These are phyloP conservation scores for Rhizoglyphus robini DNA, from an alignment of 1,140 invertebrate species.

Conservation along the genomic window DNA sequence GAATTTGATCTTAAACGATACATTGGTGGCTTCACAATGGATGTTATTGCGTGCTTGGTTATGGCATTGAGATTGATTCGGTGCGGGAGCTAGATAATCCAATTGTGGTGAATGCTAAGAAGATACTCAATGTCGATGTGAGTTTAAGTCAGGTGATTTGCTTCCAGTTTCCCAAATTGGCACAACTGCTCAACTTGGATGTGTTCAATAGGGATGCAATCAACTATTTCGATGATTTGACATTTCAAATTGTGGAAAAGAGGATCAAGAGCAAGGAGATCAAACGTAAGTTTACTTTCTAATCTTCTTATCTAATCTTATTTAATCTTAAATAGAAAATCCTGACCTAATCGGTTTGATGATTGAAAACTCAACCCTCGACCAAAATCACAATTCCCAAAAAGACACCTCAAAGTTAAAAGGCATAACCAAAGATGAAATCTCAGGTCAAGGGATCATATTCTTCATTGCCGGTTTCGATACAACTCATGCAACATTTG, in stretches of 20 bases:
- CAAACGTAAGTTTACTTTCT: constrained; percentile 5
- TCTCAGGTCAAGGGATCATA: constrained; percentile 47
- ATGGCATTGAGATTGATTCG: constrained; percentile 37
- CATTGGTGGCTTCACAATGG: constrained; percentile 36
- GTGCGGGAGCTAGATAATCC: constrained; percentile 32
- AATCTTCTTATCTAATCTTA: neutral
- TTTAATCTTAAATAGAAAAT: neutral
- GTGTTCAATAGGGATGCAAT: constrained; percentile 13
- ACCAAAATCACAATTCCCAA: too few relatives aligned
- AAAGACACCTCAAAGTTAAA: neutral
- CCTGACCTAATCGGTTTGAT: constrained; percentile 7
- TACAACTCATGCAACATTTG: constrained; percentile 42
- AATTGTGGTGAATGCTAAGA: constrained; percentile 29
- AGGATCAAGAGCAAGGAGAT: neutral
- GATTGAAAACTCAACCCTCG: neutral
- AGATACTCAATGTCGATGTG: constrained; percentile 23
- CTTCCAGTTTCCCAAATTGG: constrained; percentile 6
- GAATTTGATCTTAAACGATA: constrained; percentile 26
- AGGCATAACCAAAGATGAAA: constrained; percentile 32
- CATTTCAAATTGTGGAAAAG: constrained; percentile 14
- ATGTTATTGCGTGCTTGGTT: constrained; percentile 38
- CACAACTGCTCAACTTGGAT: neutral
- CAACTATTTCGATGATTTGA: constrained; percentile 18
- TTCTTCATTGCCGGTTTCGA: constrained; percentile 54
- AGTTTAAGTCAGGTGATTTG: neutral